phyloP scores from a whole-genome alignment of 2,797 vertebrate species.

The Graptemys geographica region DNA sequence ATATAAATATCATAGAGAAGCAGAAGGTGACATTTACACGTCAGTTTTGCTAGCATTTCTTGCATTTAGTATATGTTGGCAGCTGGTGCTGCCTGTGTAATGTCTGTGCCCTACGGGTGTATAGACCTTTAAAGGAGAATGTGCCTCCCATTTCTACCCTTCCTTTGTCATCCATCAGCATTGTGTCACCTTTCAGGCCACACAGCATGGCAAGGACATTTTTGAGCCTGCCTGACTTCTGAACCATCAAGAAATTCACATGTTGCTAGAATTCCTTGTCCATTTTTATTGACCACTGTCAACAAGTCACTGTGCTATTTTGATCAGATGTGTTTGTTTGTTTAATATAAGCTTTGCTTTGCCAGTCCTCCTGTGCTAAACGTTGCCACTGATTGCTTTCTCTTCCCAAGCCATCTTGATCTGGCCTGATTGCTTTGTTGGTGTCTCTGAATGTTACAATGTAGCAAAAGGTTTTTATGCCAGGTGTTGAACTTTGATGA shows the following conservation, averaged over 20 bases:
- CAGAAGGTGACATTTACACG: neutral
- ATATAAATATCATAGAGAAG: neutral
- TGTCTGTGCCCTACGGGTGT: neutral
- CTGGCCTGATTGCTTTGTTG: neutral
- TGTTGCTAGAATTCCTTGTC: neutral
- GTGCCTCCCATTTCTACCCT: neutral
- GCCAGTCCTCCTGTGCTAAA: neutral
- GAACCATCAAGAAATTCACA: fast-evolving
- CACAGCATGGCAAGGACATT: neutral
- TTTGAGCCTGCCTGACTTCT: fast-evolving
- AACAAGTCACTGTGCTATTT: neutral
- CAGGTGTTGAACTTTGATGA: neutral
- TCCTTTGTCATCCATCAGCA: neutral
- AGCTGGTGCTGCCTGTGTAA: neutral
- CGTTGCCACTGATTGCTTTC: too few species aligned
- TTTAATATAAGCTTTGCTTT: neutral
- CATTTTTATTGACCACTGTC: neutral
- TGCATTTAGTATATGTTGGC: neutral
- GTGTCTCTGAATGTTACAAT: neutral
- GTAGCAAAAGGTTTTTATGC: neutral
- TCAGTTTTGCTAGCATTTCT: neutral
- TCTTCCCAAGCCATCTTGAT: neutral
- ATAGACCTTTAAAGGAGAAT: neutral
- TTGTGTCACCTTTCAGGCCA: neutral
- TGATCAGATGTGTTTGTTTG: neutral